Evolutionary conservation across 2,113 vertebrate genomes (phyloP).

Genomic region (Etia nguti): DNA sequence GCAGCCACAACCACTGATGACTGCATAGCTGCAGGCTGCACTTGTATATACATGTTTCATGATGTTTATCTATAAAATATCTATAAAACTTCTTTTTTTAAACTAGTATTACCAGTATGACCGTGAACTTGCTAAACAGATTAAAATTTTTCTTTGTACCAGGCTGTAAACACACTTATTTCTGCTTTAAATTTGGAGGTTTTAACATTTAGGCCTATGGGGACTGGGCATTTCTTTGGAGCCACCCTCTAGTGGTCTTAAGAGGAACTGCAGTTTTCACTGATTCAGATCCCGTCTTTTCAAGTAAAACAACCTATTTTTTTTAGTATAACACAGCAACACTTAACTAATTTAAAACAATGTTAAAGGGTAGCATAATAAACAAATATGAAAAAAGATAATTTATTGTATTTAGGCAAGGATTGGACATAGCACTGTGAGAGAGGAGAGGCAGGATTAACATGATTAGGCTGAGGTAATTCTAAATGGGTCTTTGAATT

Average conservation of each 20-base stretch:
- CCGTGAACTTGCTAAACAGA: neutral
- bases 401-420: neutral
- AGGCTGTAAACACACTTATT: neutral
- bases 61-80: neutral
- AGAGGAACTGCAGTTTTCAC: neutral
- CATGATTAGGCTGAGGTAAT: accelerated
- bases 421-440: accelerated
- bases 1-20: neutral
- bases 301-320: neutral
- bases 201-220: accelerated
- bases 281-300: neutral
- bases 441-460: accelerated
- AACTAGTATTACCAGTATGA: neutral
- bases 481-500: neutral
- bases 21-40: neutral
- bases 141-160: neutral
- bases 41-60: neutral
- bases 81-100: neutral
- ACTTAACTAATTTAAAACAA: neutral
- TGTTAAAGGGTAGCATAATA: neutral
- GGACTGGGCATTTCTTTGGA: neutral
- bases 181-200: neutral
- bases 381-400: neutral
- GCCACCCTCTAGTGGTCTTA: neutral
- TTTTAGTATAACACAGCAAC: too few relatives aligned